A percentile compares a stretch with the other conserved stretches of the same genome.
phyloP scores from a whole-genome alignment of 1,140 invertebrate species.

The Anoplolepis gracilipes region DNA sequence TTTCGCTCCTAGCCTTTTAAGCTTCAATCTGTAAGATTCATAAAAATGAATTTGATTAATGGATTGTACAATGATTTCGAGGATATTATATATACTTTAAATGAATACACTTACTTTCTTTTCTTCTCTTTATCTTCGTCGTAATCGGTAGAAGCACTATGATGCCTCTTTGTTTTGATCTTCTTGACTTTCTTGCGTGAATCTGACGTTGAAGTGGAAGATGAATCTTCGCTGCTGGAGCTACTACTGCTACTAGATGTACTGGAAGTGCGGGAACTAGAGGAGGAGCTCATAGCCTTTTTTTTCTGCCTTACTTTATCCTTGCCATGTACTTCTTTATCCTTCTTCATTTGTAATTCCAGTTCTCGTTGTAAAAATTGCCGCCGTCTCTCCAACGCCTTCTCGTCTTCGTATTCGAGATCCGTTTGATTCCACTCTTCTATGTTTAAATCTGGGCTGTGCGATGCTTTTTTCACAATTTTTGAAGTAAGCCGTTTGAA shows the following conservation, averaged over 20 bases:
- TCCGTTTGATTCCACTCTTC: slow-evolving; percentile 92
- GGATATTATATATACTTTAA: neutral
- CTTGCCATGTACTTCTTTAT: slow-evolving; percentile 87
- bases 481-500: slow-evolving; percentile 89
- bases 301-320: slow-evolving; percentile 86
- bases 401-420: slow-evolving; percentile 93
- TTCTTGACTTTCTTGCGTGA: slow-evolving; percentile 86
- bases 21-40: slow-evolving; percentile 77
- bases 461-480: slow-evolving; percentile 88
- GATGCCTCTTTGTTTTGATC: slow-evolving; percentile 87
- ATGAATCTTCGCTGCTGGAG: slow-evolving; percentile 87
- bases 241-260: slow-evolving; percentile 88
- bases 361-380: slow-evolving; percentile 92
- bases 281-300: slow-evolving; percentile 89
- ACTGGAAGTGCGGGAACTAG: slow-evolving; percentile 88
- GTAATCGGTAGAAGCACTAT: slow-evolving; percentile 87
- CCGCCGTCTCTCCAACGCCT: slow-evolving; percentile 91
- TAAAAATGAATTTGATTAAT: slow-evolving; percentile 17
- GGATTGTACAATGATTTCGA: neutral
- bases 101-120: slow-evolving; percentile 79
- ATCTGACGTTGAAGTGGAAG: slow-evolving; percentile 86
- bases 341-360: slow-evolving; percentile 91
- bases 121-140: slow-evolving; percentile 84
- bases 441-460: slow-evolving; percentile 89
- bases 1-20: slow-evolving; percentile 82